phyloP scores from a whole-genome alignment of 2,113 vertebrate genomes.

The Gila orcuttii region DNA sequence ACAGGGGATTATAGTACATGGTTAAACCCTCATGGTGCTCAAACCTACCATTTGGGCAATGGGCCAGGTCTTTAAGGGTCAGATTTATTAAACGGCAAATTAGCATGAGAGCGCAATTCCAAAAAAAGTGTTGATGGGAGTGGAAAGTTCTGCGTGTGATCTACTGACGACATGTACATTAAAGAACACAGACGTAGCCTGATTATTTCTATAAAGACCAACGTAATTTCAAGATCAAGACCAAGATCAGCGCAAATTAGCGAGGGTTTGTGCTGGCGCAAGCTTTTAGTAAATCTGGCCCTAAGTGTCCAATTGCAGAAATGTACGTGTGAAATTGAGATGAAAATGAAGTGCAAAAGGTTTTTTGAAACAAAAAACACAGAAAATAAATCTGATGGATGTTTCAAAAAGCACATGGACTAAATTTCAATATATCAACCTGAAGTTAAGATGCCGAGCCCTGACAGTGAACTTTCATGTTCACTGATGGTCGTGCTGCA shows the following conservation, averaged over 20 bases:
- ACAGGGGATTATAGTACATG: background rate
- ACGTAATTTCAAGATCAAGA: too few relatives aligned
- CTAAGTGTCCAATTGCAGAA: background rate
- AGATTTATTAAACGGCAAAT: too few relatives aligned
- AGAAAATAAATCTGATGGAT: background rate
- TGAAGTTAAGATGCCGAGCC: background rate
- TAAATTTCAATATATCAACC: background rate
- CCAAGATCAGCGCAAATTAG: too few relatives aligned
- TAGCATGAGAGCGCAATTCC: too few relatives aligned
- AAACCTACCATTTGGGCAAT: background rate
- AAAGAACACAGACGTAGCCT: too few relatives aligned
- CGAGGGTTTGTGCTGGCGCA: too few relatives aligned
- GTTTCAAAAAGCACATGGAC: background rate
- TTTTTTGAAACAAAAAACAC: background rate
- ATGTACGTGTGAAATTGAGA: background rate
- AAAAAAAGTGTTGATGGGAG: too few relatives aligned
- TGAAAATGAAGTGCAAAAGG: background rate
- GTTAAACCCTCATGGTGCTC: background rate
- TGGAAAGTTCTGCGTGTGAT: too few relatives aligned
- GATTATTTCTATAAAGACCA: too few relatives aligned
- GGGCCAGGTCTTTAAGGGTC: background rate
- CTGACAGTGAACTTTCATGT: background rate
- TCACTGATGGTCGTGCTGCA: slow-evolving; percentile 1
- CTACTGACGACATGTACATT: too few relatives aligned
- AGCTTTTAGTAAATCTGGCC: too few relatives aligned